Evolutionary conservation across 2,888 invertebrate genomes (phyloP), one percentile per base, ranked within the genome.

Genomic region (Loripinus fragilis): DNA sequence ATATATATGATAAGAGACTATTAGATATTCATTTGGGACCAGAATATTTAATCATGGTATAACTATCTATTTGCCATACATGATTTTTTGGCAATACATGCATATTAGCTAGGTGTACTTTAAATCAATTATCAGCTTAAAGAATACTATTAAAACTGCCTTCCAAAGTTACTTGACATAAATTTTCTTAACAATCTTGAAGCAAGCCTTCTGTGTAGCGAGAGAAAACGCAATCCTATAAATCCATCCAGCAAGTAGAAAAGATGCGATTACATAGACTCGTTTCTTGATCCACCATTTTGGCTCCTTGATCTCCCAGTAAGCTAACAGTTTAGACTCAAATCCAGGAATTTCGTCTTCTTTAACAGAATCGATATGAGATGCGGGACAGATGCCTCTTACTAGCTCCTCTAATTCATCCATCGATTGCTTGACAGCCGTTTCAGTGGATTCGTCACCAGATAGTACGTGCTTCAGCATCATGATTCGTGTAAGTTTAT

Each of bases 261-360:
- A 55, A 5, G 55, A 55, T 55, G 28, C 55, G 17, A 55, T 3
- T 17, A 55, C 55, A 25, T n/a, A 55, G 12, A 55, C 55, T 8
- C 55, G 55, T 55, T 25, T 55, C 23, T 25, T 55, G 3, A 55
- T 28, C 55, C 55, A 55, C 55, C 55, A 55, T 55, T 28, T 55
- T 28, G 55, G 55, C 15, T 55, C n/a, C 28, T 23, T 10, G 25
- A 25, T 28, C 15, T 55, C 55, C 55, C 55, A 55, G 25, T 55
- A 55, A 5, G 55, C 55, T 15, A 55, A 55, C 23, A 55, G 15
- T 28, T 25, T 55, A 10, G 15, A 17, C 55, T 55, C 23, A 55
- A 55, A 55, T 5, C 55, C 55, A 25, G 55, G 28, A 25, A 55
- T 25, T 7, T 25, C 55, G 12, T 23, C 23, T 15, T 55, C 55